A percentile compares a stretch with the other conserved stretches of the same genome.
These are phyloP conservation scores for Lethenteron reissneri DNA, from an alignment of 2,113 vertebrate species.

Conservation along the genomic window DNA sequence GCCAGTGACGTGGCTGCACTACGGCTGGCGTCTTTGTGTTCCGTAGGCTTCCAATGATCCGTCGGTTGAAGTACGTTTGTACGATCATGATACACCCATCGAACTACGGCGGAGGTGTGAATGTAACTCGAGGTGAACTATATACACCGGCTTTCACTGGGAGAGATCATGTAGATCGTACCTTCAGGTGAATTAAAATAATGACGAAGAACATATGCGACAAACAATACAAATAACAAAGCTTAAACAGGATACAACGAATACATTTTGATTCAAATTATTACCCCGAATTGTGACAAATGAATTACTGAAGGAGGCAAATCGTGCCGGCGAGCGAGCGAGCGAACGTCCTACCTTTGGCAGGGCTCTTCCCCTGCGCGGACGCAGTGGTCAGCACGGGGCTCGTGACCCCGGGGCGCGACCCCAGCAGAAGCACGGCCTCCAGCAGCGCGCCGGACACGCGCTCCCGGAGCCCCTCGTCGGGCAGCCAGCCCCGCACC, in stretches of 20 bases:
- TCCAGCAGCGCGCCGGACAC: background rate
- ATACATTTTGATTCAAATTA: background rate
- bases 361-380: background rate
- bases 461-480: background rate
- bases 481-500: constrained; percentile 2
- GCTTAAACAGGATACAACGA: background rate
- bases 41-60: too few relatives aligned
- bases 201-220: background rate
- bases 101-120: too few relatives aligned
- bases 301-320: background rate
- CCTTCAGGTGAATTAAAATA: background rate
- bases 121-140: too few relatives aligned
- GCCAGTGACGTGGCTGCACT: too few relatives aligned
- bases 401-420: background rate
- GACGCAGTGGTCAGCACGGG: background rate
- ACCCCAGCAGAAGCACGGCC: constrained; percentile 1
- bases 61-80: too few relatives aligned
- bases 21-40: too few relatives aligned
- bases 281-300: background rate
- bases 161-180: background rate
- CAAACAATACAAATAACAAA: background rate
- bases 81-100: too few relatives aligned
- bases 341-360: too few relatives aligned
- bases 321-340: background rate
- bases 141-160: too few relatives aligned